These are phyloP conservation scores for Lycia hirtaria DNA, from an alignment of 2,888 invertebrate genomes.

Conservation along the genomic window DNA sequence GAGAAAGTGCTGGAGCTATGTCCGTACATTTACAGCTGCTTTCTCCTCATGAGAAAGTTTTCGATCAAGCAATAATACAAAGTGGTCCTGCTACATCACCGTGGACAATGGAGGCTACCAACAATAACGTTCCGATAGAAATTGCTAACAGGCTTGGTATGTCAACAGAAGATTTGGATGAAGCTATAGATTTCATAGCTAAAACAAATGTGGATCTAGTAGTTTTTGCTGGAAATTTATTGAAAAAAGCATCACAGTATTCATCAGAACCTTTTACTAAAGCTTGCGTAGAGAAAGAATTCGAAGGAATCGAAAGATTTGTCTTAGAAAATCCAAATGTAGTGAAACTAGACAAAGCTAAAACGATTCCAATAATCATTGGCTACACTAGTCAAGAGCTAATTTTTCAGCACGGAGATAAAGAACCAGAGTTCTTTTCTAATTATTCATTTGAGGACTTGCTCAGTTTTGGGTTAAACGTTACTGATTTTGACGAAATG, in stretches of 20 bases:
- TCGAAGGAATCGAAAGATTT: constrained; percentile 33
- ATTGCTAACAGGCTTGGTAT: constrained; percentile 24
- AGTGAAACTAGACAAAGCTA: constrained; percentile 8
- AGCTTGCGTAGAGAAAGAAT: constrained; percentile 35
- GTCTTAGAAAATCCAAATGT: constrained; percentile 23
- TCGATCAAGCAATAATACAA: constrained; percentile 41
- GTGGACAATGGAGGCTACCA: constrained; percentile 6
- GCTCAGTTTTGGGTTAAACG: constrained; percentile 36
- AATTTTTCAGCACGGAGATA: constrained; percentile 11
- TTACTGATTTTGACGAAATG: constrained; percentile 32
- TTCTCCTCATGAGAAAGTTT: constrained; percentile 45
- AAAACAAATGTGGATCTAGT: constrained; percentile 21
- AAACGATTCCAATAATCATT: constrained; percentile 22
- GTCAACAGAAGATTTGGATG: constrained; percentile 26
- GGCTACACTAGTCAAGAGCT: constrained; percentile 22
- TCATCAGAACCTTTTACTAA: constrained; percentile 22
- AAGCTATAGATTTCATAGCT: constrained; percentile 31
- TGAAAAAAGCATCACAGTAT: constrained; percentile 15
- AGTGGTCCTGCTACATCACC: constrained; percentile 35
- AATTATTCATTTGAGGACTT: constrained; percentile 26
- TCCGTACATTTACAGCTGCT: constrained; percentile 48
- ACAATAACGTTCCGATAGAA: constrained; percentile 18
- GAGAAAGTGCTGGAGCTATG: constrained; percentile 52
- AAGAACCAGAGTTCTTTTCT: constrained; percentile 14
- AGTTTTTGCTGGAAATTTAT: background rate